Base-by-base conservation (phyloP, 2,888 invertebrate species). In the Amiota minor region DNA sequence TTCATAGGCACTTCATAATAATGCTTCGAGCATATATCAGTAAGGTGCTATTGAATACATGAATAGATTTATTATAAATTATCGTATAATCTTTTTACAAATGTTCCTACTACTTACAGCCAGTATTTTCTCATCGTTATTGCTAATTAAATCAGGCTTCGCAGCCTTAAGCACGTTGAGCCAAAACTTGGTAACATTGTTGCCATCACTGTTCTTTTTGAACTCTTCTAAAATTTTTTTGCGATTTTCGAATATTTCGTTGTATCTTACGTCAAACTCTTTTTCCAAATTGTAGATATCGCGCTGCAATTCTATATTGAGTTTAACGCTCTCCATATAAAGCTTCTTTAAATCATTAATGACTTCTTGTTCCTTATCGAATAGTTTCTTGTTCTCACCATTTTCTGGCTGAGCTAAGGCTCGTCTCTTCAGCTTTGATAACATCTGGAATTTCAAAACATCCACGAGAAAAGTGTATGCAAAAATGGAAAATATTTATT, bases 231-330 rank as follows among this genome's bases (percentile, higher is more conserved):
- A n/a, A 20, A 88, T 81, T 72, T 85, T 80, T 68, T 77, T 84
- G 78, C 89, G 92, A 90, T 95, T 94, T 74, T 94, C 93, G 87
- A 94, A 95, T 23, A 95, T 89, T 9, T 92, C 92, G 23, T 92
- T 91, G 88, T 95, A 95, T 83, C 93, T 90, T 68, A 91, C 90
- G 79, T 95, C 94, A 88, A 95, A 97, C 87, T 93, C 93, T 88
- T 94, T 94, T 91, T 99, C 99, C 70, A 99, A 92, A 23, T 93
- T 93, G 88, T 98, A 98, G 59, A 99, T 96, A 86, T 98, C 97
- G 85, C 95, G 93, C 90, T n/a, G n/a, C n/a, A n/a, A n/a, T n/a
- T n/a, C n/a, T n/a, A n/a, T n/a, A n/a, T n/a, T n/a, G n/a, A n/a
- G n/a, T n/a, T n/a, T n/a, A n/a, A n/a, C n/a, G n/a, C n/a, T n/a